Base-by-base conservation (phyloP, 2,113 vertebrate genomes). In the Oryzias woworae region DNA sequence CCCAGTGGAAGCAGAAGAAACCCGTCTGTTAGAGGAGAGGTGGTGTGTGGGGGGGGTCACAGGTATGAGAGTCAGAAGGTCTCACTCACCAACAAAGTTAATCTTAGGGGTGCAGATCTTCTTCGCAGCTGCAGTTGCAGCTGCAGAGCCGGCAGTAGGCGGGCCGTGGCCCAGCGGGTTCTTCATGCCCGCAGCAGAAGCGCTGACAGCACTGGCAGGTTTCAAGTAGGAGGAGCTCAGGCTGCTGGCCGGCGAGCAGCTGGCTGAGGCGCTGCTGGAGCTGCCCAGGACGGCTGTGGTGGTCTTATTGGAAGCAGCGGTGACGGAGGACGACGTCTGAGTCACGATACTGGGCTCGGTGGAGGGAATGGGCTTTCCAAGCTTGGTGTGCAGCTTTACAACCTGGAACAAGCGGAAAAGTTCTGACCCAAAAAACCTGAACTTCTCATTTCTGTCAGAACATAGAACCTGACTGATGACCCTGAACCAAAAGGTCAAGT, bases 351-450 rank as follows among this genome's bases (percentile, higher is more conserved):
- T 99, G 80, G 97, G 96, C 91, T 99, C 96, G 16, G 95, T 98
- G 4, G 97, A 98, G 60, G 97, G 97, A 91, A 99, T 98, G 51
- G 96, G 97, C 82, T 98, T 99, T 67, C 97, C 97, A 50, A 98
- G 95, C 87, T 99, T 98, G 75, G 97, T 98, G 73, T 99, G 97
- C 75, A 99, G 91, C 86, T 99, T 99, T 62, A 99, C 96, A 66
- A 99, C 97, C 97, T 99, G 56, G 0, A 89, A 8, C 26, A 74
- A 23, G 20, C 4, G n/a, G 36, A 12, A 36, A 36, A 36, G 31
- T 28, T 28, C 26, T 4, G 26, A 28, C 26, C 4, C 5, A 7
- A 36, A 12, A 36, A 36, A 10, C 3, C 36, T 0, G 36, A 36
- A 36, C 36, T 12, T 36, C 12, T 36, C 10, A 36, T 3, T 12